Base-by-base conservation (phyloP, 2,113 vertebrate genomes). In the Tragelaphus buxtoni region DNA sequence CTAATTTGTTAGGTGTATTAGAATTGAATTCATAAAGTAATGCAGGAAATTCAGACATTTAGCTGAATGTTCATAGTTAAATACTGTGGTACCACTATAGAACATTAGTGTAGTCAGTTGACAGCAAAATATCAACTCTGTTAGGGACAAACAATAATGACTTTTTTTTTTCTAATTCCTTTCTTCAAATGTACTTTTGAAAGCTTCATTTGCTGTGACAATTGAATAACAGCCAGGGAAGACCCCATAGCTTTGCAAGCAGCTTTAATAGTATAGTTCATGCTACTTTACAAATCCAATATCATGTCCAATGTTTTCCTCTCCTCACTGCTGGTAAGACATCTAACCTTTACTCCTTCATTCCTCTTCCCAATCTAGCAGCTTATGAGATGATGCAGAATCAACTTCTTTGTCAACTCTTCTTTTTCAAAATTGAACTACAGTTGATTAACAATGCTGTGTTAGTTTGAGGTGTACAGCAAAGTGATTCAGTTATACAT, bases 141-240 rank as follows among this genome's bases (percentile, higher is more conserved):
- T 49, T 92, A 30, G 22, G 39, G 45, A 74, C 65, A 94, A 90
- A 14, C 35, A 87, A 86, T 42, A 86, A 85, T 84, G 47, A 32
- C 18, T n/a, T 39, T 63, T 58, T 58, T 65, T 82, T 60, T 65
- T n/a, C 53, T 35, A 91, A 77, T 86, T 94, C 49, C 8, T 94
- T 90, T 94, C 76, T 93, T 97, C 81, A 95, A 95, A 79, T 83
- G 56, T 16, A 69, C 24, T 86, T 90, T 87, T 80, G 60, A 8
- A 92, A 56, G 63, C 87, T 58, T 9, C 24, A 10, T 97, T 91
- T 94, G n/a, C 81, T 60, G 11, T 35, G 49, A 90, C 58, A 84
- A 10, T 53, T 85, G 42, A 90, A 61, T 69, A 84, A 87, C 30
- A 88, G 26, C 39, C 42, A 65, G 28, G 55, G 42, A 55, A 93